Percentiles rank a stretch among this genome's conserved stretches.
Conservation (phyloP, 2,888 invertebrate genomes). For the Trachelus troglodyta region DNA sequence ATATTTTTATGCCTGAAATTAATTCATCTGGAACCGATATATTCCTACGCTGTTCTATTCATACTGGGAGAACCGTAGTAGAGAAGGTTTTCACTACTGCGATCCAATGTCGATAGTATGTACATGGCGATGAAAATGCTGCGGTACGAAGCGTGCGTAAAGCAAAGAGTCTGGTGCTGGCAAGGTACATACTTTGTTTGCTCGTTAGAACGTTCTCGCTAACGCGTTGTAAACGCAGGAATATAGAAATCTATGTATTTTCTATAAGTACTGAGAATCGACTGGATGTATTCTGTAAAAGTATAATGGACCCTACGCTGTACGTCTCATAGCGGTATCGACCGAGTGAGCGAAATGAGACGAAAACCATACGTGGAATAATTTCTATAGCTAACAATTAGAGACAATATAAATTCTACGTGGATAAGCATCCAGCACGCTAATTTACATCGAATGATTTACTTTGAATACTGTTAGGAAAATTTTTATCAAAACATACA, state of each 20-base stretch:
- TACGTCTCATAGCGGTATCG: not conserved
- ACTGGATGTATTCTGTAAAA: not conserved
- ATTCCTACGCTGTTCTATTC: not conserved
- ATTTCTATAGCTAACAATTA: not conserved
- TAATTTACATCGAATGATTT: not conserved
- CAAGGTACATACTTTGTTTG: conserved; percentile 20
- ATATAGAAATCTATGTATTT: conserved; percentile 33
- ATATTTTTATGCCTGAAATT: not conserved
- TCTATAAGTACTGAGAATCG: conserved; percentile 1
- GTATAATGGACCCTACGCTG: not conserved
- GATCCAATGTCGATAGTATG: not conserved
- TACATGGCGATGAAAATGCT: not conserved
- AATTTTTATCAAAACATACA: not conserved
- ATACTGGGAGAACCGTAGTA: not conserved
- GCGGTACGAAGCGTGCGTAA: not conserved
- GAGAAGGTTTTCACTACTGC: not conserved
- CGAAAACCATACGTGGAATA: not conserved
- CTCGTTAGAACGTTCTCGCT: conserved; percentile 36
- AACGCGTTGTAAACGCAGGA: conserved; percentile 34
- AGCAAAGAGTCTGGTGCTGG: not conserved
- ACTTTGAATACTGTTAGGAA: not conserved
- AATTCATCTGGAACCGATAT: not conserved
- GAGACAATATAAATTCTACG: not conserved
- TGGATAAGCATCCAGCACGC: not conserved
- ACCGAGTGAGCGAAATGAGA: not conserved